Percentiles rank a stretch among this genome's conserved stretches.
phyloP scores from a whole-genome alignment of 1,140 invertebrate species.

The Platyura marginata region DNA sequence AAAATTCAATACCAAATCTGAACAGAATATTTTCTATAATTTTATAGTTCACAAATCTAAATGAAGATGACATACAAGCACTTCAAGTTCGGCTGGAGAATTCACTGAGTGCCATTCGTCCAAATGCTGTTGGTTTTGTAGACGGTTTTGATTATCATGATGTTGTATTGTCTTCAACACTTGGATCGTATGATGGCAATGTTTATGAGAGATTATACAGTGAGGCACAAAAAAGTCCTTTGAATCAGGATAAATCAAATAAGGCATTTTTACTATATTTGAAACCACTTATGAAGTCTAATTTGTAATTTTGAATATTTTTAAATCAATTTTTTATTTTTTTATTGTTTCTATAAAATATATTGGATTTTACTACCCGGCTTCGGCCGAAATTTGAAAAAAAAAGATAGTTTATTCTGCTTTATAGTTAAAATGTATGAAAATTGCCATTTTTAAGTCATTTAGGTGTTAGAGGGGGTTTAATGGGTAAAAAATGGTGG shows the following conservation, averaged over 20 bases:
- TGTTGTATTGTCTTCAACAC: constrained; percentile 56
- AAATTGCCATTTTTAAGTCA: too few relatives aligned
- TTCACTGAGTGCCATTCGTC: constrained; percentile 47
- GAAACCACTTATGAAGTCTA: too few relatives aligned
- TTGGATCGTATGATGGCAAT: constrained; percentile 78
- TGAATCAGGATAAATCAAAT: constrained; percentile 68
- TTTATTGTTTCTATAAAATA: too few relatives aligned
- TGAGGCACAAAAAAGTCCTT: constrained; percentile 66
- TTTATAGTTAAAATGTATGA: too few relatives aligned
- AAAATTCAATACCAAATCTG: not conserved
- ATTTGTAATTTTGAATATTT: too few relatives aligned
- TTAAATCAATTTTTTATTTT: too few relatives aligned
- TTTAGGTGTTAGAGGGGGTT: too few relatives aligned
- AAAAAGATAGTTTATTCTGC: too few relatives aligned
- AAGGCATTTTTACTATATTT: constrained; percentile 53
- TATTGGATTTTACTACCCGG: too few relatives aligned
- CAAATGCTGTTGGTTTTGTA: constrained; percentile 78
- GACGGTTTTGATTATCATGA: constrained; percentile 82
- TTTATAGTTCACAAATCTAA: constrained; percentile 45
- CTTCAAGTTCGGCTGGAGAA: constrained; percentile 49
- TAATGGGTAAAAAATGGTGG: too few relatives aligned
- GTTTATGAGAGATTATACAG: constrained; percentile 78
- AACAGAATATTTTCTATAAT: too few relatives aligned
- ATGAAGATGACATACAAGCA: constrained; percentile 35
- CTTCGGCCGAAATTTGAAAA: too few relatives aligned